phyloP scores from a whole-genome alignment of 2,888 invertebrate genomes.

The Spodoptera picta region DNA sequence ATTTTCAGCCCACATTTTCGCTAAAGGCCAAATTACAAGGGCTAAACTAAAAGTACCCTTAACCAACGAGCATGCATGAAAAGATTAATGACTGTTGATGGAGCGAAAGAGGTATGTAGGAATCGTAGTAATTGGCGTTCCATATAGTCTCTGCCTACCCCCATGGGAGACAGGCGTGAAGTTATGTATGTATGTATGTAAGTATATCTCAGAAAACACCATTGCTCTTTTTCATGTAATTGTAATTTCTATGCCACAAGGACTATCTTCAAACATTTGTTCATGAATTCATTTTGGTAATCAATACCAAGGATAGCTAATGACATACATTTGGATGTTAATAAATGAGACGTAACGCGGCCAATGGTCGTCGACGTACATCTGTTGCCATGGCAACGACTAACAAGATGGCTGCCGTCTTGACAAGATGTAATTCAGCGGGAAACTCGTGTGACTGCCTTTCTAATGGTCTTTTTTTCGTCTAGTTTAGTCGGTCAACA shows the following conservation, averaged over 20 bases:
- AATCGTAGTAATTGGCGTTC: no score
- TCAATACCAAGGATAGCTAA: slow-evolving; percentile 20
- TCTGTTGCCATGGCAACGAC: slow-evolving; percentile 19
- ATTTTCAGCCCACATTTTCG: no score
- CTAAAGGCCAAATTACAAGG: no score
- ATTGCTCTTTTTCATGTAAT: slow-evolving; percentile 1
- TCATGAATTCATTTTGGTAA: slow-evolving; percentile 2
- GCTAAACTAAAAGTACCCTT: no score
- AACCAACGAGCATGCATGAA: no score
- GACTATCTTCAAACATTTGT: slow-evolving; percentile 25
- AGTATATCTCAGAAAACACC: background rate
- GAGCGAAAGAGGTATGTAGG: no score
- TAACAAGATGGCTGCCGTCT: slow-evolving; percentile 24
- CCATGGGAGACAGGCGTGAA: no score
- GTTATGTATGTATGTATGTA: no score
- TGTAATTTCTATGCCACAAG: slow-evolving; percentile 4
- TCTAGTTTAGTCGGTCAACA: slow-evolving; percentile 4
- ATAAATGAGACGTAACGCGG: slow-evolving; percentile 26
- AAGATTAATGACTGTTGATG: no score
- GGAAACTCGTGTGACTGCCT: slow-evolving; percentile 12
- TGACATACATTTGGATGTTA: slow-evolving; percentile 26
- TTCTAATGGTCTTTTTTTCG: slow-evolving; percentile 5
- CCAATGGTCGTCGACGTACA: slow-evolving; percentile 8
- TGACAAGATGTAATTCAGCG: slow-evolving; percentile 27
- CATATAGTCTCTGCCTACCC: no score